Base-by-base conservation (phyloP, 2,797 vertebrate genomes). In the Antennarius maculatus region DNA sequence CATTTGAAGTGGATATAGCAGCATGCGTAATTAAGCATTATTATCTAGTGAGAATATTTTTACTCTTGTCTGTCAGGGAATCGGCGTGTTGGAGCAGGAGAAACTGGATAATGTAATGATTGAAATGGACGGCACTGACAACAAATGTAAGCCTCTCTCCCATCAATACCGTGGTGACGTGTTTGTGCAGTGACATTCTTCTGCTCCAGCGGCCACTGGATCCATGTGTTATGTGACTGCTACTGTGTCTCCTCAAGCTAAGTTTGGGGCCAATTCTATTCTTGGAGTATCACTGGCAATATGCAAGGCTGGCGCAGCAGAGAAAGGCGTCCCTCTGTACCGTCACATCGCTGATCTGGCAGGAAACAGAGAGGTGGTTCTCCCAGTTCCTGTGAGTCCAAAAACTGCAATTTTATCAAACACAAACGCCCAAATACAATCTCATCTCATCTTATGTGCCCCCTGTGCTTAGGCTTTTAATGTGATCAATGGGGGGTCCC, bases 71-170 rank as follows among this genome's bases (percentile, higher is more conserved):
- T 80, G 69, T 14, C 81, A 98, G 96, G 95, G 93, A 7, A 41
- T 97, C 75, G 94, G 37, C 0, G 97, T 98, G 6, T 75, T 95
- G 55, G 96, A 98, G 27, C 97, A 98, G 83, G 95, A 95, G 23
- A 96, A 96, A 82, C 94, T 98, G 18, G 97, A 97, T 88, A 95
- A 94, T 63, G 66, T 96, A 84, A 97, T 98, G 97, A 93, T 98
- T 8, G 96, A 97, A 71, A 95, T 98, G 96, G 97, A 98, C 0
- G 96, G 96, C 51, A 94, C 96, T 0, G 96, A 97, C 23, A 97
- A 97, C 76, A 97, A 98, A 87, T 97, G 96, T 98, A 90, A 94
- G 95, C 74, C 11, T 51, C 8, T 1, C 7, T 58, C 66, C 37
- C 17, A n/a, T 68, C 42, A 54, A 5, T 55, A 6, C 9, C 7